A percentile compares a stretch with the other conserved stretches of the same genome.
Conservation (phyloP, 2,797 vertebrate species). For the Phrynocephalus guinanensis region DNA sequence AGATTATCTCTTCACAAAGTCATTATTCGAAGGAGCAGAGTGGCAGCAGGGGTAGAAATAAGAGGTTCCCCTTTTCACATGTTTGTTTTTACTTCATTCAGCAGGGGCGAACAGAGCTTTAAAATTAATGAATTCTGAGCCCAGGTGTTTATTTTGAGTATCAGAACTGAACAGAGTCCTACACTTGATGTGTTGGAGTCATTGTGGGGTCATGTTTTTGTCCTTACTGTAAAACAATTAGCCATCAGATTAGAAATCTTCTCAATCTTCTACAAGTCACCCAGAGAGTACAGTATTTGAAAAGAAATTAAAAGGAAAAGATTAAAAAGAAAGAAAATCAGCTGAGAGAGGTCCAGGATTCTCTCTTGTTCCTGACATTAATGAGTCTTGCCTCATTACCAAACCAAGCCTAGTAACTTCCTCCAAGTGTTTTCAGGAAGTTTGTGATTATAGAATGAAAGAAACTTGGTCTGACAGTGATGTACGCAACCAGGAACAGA, state of each 20-base stretch:
- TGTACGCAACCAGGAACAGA: rapidly evolving
- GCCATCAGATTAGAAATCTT: not conserved
- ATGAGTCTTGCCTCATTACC: slow-evolving; percentile 70
- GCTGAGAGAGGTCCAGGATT: slow-evolving; percentile 67
- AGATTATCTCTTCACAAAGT: not conserved
- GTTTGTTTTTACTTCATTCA: not conserved
- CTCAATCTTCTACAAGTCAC: not conserved
- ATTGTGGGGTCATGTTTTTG: not conserved
- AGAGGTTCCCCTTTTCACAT: not conserved
- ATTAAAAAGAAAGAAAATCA: slow-evolving; percentile 74
- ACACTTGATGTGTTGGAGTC: not conserved
- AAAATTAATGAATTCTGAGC: not conserved
- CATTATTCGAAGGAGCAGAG: not conserved
- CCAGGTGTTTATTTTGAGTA: not conserved
- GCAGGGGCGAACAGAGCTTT: not conserved
- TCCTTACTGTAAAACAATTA: not conserved
- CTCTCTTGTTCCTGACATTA: slow-evolving; percentile 71
- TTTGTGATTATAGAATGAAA: slow-evolving; percentile 42
- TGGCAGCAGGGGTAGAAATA: not conserved
- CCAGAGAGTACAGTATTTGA: slow-evolving; percentile 53
- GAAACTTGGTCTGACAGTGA: slow-evolving; percentile 28
- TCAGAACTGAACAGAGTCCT: not conserved
- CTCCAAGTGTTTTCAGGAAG: slow-evolving; percentile 46
- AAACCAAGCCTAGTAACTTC: slow-evolving; percentile 68
- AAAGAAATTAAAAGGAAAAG: slow-evolving; percentile 33